phyloP scores from a whole-genome alignment of 2,113 vertebrate genomes.

The Cephalopholis sonnerati region DNA sequence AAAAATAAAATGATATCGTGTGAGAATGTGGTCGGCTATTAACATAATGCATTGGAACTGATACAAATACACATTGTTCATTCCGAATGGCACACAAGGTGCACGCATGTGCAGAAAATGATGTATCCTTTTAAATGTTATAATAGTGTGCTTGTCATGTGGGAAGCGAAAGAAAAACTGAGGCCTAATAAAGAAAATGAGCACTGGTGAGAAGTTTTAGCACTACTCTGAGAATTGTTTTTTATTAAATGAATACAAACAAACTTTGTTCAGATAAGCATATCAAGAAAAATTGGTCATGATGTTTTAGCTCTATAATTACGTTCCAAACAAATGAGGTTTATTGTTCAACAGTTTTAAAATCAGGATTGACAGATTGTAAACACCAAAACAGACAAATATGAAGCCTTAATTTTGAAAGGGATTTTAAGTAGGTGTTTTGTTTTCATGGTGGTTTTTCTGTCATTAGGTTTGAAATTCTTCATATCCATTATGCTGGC shows the following conservation, averaged over 20 bases:
- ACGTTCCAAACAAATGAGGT: not conserved
- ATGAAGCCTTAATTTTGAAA: not conserved
- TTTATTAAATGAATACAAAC: too few species aligned
- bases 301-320: not conserved
- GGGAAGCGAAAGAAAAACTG: not conserved
- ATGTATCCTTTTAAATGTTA: not conserved
- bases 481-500: not conserved
- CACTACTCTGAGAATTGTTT: not conserved
- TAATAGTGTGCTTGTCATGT: not conserved
- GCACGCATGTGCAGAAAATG: not conserved
- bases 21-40: not conserved
- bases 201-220: not conserved
- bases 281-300: not conserved
- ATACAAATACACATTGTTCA: slow-evolving; percentile 1
- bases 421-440: too few species aligned
- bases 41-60: not conserved
- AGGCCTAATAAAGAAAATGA: not conserved
- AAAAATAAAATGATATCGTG: not conserved
- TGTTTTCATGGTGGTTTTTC: not conserved
- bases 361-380: not conserved
- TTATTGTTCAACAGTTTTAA: not conserved
- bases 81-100: not conserved
- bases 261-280: not conserved
- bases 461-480: not conserved
- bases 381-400: not conserved